Evolutionary conservation across 2,888 invertebrate genomes (phyloP).

Genomic region (Neoitamus cyanurus): DNA sequence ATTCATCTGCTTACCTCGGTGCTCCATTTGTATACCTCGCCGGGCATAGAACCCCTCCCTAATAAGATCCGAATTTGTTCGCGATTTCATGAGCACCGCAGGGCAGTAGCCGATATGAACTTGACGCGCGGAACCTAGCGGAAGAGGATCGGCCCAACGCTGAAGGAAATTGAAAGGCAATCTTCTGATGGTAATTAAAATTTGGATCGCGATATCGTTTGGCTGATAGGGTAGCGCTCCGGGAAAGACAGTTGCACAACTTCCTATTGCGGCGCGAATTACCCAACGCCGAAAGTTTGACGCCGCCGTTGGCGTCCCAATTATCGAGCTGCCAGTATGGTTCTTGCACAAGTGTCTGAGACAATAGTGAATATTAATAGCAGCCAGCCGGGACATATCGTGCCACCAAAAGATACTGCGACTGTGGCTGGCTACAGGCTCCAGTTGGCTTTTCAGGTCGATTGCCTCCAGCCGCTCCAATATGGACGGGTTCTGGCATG

Average conservation of each 20-base stretch:
- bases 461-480: neutral
- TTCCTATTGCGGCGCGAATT: slow-evolving; percentile 7
- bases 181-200: neutral
- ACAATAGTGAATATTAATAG: slow-evolving; percentile 21
- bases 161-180: neutral
- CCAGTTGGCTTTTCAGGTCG: neutral
- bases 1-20: slow-evolving; percentile 16
- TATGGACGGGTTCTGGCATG: neutral
- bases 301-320: slow-evolving; percentile 18
- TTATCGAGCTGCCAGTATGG: slow-evolving; percentile 6
- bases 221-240: neutral
- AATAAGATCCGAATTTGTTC: slow-evolving; percentile 16
- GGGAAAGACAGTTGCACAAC: neutral
- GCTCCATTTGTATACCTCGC: neutral
- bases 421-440: neutral
- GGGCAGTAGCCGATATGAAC: neutral
- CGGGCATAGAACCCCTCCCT: neutral
- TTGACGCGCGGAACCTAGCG: neutral
- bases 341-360: slow-evolving; percentile 15
- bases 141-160: neutral
- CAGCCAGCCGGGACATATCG: neutral
- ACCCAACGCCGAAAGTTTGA: neutral
- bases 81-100: slow-evolving; percentile 15
- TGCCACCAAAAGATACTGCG: neutral
- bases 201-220: neutral